Evolutionary conservation across 2,797 vertebrate genomes (phyloP).

Genomic region (Aphelocoma californica): DNA sequence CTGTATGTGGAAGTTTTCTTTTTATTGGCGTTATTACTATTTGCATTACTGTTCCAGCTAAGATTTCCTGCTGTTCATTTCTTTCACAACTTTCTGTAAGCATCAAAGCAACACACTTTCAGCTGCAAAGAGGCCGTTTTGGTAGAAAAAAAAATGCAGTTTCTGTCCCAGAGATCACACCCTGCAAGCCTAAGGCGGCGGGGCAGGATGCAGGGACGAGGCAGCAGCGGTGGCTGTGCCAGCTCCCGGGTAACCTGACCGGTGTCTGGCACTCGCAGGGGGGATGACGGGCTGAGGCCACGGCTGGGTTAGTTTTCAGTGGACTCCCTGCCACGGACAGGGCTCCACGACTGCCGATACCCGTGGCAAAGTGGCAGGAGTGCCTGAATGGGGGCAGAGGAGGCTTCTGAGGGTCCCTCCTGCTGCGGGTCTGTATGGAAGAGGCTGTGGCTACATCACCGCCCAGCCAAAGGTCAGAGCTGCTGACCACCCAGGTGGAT

Average conservation of each 20-base stretch:
- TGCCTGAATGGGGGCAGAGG: rapidly evolving
- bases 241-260: neutral
- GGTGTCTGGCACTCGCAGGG: rapidly evolving
- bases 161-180: neutral
- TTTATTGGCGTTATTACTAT: neutral
- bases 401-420: neutral
- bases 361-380: neutral
- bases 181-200: neutral
- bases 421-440: neutral
- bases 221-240: neutral
- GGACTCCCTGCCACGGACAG: rapidly evolving
- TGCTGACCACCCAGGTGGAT: neutral
- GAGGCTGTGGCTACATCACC: rapidly evolving
- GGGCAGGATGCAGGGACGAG: rapidly evolving
- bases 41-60: neutral
- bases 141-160: neutral
- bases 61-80: neutral
- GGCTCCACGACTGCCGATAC: neutral
- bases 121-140: rapidly evolving
- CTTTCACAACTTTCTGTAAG: neutral
- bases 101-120: neutral
- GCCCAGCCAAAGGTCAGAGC: neutral
- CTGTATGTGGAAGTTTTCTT: neutral
- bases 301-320: neutral
- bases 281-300: rapidly evolving